phyloP scores from a whole-genome alignment of 2,888 invertebrate species.

The Odontocerum albicorne region DNA sequence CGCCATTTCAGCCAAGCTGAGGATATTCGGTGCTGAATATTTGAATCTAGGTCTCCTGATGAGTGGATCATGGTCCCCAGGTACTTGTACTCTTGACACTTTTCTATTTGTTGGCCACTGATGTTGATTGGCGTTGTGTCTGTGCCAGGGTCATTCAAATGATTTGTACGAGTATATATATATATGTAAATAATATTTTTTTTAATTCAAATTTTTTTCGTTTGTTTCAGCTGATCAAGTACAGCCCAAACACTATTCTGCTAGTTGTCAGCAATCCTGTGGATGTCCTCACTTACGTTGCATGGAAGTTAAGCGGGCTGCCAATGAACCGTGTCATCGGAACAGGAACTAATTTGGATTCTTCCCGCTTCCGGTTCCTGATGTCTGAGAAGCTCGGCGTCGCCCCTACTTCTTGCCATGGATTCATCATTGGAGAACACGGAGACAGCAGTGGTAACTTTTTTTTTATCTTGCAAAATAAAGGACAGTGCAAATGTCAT shows the following conservation, averaged over 20 bases:
- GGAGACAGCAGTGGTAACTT: constrained; percentile 81
- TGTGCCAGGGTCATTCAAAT: too few relatives aligned
- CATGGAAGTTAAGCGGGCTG: constrained; percentile 92
- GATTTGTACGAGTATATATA: too few relatives aligned
- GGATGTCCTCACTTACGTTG: constrained; percentile 88
- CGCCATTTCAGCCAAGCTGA: too few relatives aligned
- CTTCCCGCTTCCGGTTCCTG: constrained; percentile 86
- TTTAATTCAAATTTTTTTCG: background rate
- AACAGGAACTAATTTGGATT: constrained; percentile 91
- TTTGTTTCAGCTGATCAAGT: constrained; percentile 63
- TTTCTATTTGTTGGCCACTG: too few relatives aligned
- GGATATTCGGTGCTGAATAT: too few relatives aligned
- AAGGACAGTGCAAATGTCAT: too few relatives aligned
- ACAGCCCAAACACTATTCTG: constrained; percentile 85
- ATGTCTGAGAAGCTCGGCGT: constrained; percentile 80
- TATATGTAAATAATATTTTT: too few relatives aligned
- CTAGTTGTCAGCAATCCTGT: constrained; percentile 91
- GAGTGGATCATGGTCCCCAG: too few relatives aligned
- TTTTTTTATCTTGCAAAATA: background rate
- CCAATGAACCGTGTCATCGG: constrained; percentile 88
- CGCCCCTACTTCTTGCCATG: constrained; percentile 84
- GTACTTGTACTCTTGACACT: too few relatives aligned
- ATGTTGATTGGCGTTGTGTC: too few relatives aligned
- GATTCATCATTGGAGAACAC: constrained; percentile 93
- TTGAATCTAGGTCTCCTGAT: too few relatives aligned